Evolutionary conservation across 2,113 vertebrate species (phyloP), one percentile per base, ranked within the genome.

Genomic region (Zosterops borbonicus): DNA sequence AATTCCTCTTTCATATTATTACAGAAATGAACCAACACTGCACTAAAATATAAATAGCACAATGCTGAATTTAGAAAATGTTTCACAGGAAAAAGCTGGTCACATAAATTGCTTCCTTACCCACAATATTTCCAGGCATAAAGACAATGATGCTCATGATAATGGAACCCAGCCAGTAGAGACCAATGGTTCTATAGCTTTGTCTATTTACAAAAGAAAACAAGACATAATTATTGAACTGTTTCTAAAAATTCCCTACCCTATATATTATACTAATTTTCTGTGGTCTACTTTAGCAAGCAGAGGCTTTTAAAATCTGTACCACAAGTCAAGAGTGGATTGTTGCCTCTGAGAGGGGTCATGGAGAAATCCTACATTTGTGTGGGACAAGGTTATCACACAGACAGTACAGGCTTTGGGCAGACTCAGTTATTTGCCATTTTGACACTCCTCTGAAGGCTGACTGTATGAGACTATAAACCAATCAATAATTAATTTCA

Each of bases 91-190:
- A 74, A 58, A 95, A 70, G 11, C 39, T 24, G 80, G 49, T 80
- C 29, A 55, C 60, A 81, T 79, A 93, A 85, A 80, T 83, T 49
- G 70, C 87, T 70, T 91, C 92, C 99, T 98, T 98, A 99, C 99
- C 99, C 63, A 99, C 98, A 97, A 99, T 98, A 95, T 98, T 99
- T 97, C 99, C 99, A 93, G 98, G 98, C 97, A 99, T 98, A 98
- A 99, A 99, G 92, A 99, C 99, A 81, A 99, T 97, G 86, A 98
- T 96, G 92, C 98, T 98, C 98, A 99, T 99, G 87, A 98, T 90
- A 95, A 99, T 98, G 70, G 99, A 99, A 80, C 99, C 99, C 17
- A 99, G 97, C 99, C 99, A 99, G 91, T 99, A 99, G 24, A 99
- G 97, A 77, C 99, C 99, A 91, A 99, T 98, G 27, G 97, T 98